Percentiles rank a stretch among this genome's conserved stretches.
These are phyloP conservation scores for Leucosticte australis DNA, from an alignment of 2,113 vertebrate genomes.

Conservation along the genomic window DNA sequence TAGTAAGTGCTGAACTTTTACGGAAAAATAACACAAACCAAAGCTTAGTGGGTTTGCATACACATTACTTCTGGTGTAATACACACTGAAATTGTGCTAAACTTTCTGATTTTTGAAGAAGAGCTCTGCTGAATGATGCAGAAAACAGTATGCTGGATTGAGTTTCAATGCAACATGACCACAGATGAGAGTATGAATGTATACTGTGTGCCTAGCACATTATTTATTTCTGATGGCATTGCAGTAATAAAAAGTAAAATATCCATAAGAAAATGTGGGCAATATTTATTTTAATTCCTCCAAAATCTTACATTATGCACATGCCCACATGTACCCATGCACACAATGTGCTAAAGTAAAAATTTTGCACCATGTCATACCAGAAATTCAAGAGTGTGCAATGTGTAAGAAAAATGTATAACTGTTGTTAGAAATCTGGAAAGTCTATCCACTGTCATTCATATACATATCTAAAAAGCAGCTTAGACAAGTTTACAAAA, in stretches of 20 bases:
- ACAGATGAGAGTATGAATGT: neutral
- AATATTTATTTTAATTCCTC: conserved; percentile 22
- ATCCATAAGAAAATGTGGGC: neutral
- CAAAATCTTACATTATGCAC: neutral
- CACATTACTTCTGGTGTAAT: neutral
- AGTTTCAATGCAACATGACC: neutral
- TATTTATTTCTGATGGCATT: neutral
- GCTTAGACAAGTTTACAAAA: conserved; percentile 50
- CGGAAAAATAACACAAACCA: neutral
- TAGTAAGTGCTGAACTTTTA: neutral
- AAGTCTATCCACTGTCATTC: conserved; percentile 21
- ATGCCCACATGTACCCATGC: neutral
- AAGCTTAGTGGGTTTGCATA: neutral
- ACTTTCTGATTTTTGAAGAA: neutral
- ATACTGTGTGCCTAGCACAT: neutral
- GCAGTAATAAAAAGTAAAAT: conserved; percentile 17
- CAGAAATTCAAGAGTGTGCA: conserved; percentile 7
- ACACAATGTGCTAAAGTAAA: conserved; percentile 20
- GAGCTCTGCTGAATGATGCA: neutral
- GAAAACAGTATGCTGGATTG: neutral
- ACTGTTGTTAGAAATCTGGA: conserved; percentile 21
- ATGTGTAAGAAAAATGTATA: conserved; percentile 54
- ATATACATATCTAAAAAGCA: conserved; percentile 55
- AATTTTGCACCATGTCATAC: conserved; percentile 23
- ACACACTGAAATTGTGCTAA: neutral